phyloP scores from a whole-genome alignment of 1,140 invertebrate genomes.

The Drosophila fuyamai region DNA sequence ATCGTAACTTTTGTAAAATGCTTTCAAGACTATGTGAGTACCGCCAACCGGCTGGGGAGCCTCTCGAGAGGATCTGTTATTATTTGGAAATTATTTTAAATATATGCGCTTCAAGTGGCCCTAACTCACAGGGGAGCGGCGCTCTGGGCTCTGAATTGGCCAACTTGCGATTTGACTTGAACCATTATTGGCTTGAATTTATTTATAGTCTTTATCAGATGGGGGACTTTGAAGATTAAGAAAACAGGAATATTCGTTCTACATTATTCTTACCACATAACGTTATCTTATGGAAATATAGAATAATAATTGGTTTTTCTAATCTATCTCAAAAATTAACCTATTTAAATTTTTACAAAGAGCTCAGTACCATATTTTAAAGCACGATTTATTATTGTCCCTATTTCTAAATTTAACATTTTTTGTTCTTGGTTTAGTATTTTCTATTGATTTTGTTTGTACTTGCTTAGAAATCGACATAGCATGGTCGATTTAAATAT shows the following conservation, averaged over 20 bases:
- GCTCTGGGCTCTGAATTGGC: slow-evolving; percentile 12
- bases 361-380: too few relatives aligned
- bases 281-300: too few relatives aligned
- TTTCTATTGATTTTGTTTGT: too few relatives aligned
- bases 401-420: too few relatives aligned
- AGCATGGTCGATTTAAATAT: too few relatives aligned
- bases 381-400: too few relatives aligned
- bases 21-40: slow-evolving; percentile 31
- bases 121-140: slow-evolving; percentile 23
- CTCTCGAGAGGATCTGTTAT: slow-evolving; percentile 37
- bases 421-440: too few relatives aligned
- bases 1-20: slow-evolving; percentile 51
- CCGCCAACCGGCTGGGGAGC: slow-evolving; percentile 12
- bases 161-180: not conserved
- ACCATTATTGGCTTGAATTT: slow-evolving; percentile 7
- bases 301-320: too few relatives aligned
- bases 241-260: not conserved
- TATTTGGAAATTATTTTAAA: slow-evolving; percentile 57
- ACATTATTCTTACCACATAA: too few relatives aligned
- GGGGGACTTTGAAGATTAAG: not conserved
- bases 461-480: too few relatives aligned
- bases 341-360: too few relatives aligned
- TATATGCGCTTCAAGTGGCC: slow-evolving; percentile 23
- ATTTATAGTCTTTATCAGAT: not conserved
- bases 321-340: too few relatives aligned